Evolutionary conservation across 2,888 invertebrate genomes (phyloP).

Genomic region (Machimus atricapillus): DNA sequence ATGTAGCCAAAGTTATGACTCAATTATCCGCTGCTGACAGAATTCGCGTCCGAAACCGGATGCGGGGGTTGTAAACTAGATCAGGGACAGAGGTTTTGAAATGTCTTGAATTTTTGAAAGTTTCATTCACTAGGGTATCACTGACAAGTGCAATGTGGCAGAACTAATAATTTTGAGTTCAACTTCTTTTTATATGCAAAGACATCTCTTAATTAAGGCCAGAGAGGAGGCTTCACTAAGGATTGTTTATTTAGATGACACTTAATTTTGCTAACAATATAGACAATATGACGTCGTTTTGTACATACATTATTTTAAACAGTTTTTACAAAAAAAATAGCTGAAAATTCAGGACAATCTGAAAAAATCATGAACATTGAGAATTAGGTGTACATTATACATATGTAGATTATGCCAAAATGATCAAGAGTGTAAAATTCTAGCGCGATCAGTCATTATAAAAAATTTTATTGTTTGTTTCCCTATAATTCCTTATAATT

Average conservation of each 20-base stretch:
- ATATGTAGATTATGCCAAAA: too few species aligned
- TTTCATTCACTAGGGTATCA: background rate
- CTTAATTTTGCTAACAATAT: too few species aligned
- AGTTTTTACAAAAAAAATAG: too few species aligned
- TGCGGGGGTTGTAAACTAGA: background rate
- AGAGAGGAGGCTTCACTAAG: background rate
- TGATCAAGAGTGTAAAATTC: too few species aligned
- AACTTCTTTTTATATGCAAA: background rate
- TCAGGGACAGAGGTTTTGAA: background rate
- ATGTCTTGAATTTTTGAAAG: background rate
- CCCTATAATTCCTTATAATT: too few species aligned
- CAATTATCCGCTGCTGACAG: background rate
- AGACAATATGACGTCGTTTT: too few species aligned
- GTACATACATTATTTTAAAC: too few species aligned
- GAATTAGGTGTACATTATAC: too few species aligned
- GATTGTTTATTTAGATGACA: background rate
- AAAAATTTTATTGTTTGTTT: too few species aligned
- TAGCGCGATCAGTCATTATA: too few species aligned
- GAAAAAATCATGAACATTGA: too few species aligned
- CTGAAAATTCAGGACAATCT: too few species aligned
- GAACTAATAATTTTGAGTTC: background rate
- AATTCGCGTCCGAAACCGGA: background rate
- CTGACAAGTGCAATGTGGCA: background rate
- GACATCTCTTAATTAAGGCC: background rate
- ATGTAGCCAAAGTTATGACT: background rate